phyloP scores from a whole-genome alignment of 2,797 vertebrate genomes.

The Rhinatrema bivittatum region DNA sequence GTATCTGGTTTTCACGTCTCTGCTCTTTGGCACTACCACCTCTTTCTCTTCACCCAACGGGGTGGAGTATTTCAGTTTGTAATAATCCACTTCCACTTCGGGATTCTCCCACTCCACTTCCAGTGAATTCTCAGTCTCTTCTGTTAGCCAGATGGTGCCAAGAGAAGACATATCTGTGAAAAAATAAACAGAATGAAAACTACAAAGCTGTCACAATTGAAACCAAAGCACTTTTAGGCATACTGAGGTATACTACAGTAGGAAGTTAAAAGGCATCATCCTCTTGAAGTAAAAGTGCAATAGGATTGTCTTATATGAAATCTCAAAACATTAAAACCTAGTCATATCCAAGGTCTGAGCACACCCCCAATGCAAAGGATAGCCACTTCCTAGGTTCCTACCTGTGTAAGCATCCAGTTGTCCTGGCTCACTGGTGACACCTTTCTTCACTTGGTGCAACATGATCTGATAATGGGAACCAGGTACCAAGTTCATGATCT shows the following conservation, averaged over 20 bases:
- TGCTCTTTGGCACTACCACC: slow-evolving; percentile 58
- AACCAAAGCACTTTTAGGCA: too few species aligned
- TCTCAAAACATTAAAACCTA: too few species aligned
- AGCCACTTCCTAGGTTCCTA: slow-evolving; percentile 40
- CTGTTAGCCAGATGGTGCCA: slow-evolving; percentile 61
- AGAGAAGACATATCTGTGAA: slow-evolving; percentile 52
- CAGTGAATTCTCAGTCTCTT: slow-evolving; percentile 72
- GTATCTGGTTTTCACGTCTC: slow-evolving; percentile 70
- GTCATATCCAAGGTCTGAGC: too few species aligned
- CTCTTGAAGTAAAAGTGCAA: too few species aligned
- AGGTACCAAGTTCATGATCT: slow-evolving; percentile 60
- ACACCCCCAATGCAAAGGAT: background rate
- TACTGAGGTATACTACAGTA: too few species aligned
- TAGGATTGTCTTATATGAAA: too few species aligned
- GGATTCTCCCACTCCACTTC: slow-evolving; percentile 86
- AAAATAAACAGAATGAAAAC: background rate
- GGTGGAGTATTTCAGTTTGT: slow-evolving; percentile 65
- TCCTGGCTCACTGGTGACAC: slow-evolving; percentile 57
- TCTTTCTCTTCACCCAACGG: slow-evolving; percentile 51
- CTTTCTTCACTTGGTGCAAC: slow-evolving; percentile 62
- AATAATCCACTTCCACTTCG: slow-evolving; percentile 62
- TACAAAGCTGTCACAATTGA: too few species aligned
- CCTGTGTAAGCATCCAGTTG: slow-evolving; percentile 69
- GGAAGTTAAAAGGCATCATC: too few species aligned
- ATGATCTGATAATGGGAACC: slow-evolving; percentile 66